phyloP scores from a whole-genome alignment of 2,888 invertebrate species.

The Luperina testacea region DNA sequence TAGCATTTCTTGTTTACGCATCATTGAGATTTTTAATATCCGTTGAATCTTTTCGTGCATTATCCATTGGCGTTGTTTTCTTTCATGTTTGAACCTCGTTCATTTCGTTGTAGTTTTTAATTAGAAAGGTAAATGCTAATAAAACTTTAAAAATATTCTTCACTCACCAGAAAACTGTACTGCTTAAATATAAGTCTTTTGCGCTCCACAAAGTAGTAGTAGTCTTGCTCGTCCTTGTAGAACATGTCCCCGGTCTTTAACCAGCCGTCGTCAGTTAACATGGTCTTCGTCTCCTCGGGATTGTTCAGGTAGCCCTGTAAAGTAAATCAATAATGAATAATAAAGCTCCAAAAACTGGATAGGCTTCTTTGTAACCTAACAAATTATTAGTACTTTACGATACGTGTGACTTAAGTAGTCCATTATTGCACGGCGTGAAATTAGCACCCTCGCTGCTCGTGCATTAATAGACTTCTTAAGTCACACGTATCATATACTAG shows the following conservation, averaged over 20 bases:
- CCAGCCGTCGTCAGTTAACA: conserved; percentile 76
- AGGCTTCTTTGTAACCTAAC: neutral
- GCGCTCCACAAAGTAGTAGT: conserved; percentile 75
- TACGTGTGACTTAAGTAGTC: neutral
- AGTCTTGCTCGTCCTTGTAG: conserved; percentile 70
- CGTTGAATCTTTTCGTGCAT: neutral
- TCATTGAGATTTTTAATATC: conserved; percentile 19
- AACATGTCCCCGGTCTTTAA: conserved; percentile 77
- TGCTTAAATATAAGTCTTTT: conserved; percentile 76
- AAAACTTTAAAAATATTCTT: conserved; percentile 23
- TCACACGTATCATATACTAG: neutral
- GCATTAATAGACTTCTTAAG: neutral
- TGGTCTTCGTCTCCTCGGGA: conserved; percentile 71
- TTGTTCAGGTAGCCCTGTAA: conserved; percentile 77
- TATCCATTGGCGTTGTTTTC: conserved; percentile 13
- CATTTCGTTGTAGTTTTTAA: conserved; percentile 16
- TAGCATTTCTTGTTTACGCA: conserved; percentile 13
- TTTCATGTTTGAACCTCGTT: neutral
- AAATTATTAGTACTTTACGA: neutral
- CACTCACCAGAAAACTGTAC: conserved; percentile 71
- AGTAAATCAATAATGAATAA: neutral
- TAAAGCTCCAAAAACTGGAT: neutral
- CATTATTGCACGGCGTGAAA: neutral
- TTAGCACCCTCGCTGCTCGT: neutral
- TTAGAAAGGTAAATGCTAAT: conserved; percentile 20